Evolutionary conservation across 2,888 invertebrate species (phyloP).

Genomic region (Cetonia aurata): DNA sequence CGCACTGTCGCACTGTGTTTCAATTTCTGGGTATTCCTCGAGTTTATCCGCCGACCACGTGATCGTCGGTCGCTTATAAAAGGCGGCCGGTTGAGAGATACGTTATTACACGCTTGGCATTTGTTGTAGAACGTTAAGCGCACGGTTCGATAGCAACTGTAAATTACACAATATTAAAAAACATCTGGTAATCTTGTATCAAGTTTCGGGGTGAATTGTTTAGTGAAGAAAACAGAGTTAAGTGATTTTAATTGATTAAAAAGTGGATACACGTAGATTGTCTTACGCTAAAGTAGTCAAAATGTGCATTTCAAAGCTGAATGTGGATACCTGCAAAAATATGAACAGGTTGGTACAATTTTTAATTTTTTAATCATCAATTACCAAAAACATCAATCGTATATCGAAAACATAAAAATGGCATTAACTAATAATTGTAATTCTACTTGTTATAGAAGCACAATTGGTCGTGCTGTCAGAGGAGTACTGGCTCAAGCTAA

Average conservation of each 20-base stretch:
- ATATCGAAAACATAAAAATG: neutral
- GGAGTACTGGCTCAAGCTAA: constrained; percentile 70
- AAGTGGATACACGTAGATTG: constrained; percentile 36
- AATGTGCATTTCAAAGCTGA: constrained; percentile 58
- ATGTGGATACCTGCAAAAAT: constrained; percentile 59
- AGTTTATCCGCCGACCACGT: constrained; percentile 25
- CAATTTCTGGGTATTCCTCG: constrained; percentile 49
- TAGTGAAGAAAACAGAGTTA: constrained; percentile 12
- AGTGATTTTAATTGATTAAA: constrained; percentile 15
- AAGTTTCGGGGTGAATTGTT: neutral
- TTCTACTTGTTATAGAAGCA: constrained; percentile 64
- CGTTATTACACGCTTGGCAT: constrained; percentile 1
- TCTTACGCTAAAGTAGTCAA: constrained; percentile 44
- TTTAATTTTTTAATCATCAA: constrained; percentile 1
- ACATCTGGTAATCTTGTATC: constrained; percentile 13
- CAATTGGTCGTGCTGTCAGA: constrained; percentile 69
- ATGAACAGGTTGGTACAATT: constrained; percentile 60
- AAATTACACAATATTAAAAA: constrained; percentile 34
- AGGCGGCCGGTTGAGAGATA: neutral
- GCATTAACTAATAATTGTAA: neutral
- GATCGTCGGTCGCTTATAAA: constrained; percentile 31
- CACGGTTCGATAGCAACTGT: neutral
- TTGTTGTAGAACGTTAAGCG: constrained; percentile 3
- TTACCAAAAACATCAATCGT: constrained; percentile 7
- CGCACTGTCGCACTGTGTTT: constrained; percentile 25